These are phyloP conservation scores for Callipepla squamata DNA, from an alignment of 2,113 vertebrate species.

Conservation along the genomic window DNA sequence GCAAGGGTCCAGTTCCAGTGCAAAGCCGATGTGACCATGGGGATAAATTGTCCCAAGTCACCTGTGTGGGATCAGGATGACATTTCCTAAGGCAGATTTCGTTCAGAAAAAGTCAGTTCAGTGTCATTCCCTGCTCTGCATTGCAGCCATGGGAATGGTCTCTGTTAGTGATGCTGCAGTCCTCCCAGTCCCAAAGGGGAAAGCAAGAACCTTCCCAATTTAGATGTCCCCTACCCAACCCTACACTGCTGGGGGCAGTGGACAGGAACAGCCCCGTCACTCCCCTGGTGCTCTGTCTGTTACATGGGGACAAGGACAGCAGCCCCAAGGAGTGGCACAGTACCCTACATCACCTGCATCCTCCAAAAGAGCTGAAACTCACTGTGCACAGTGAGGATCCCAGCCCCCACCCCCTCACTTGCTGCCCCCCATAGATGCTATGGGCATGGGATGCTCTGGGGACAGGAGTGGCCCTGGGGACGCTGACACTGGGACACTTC, in stretches of 20 bases:
- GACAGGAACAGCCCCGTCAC: not conserved
- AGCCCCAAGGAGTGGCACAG: not conserved
- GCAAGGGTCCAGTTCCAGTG: not conserved
- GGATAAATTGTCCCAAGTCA: not conserved
- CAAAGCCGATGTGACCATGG: not conserved
- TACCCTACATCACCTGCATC: fast-evolving
- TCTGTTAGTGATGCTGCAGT: not conserved
- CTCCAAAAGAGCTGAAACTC: not conserved
- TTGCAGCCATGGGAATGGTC: not conserved
- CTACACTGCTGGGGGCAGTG: not conserved
- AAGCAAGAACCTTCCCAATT: not conserved
- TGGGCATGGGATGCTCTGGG: fast-evolving
- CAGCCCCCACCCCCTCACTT: not conserved
- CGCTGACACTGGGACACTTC: not conserved
- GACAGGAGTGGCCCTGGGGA: not conserved
- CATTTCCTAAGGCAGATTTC: fast-evolving
- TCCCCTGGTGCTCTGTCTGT: fast-evolving
- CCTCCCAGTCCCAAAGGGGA: not conserved
- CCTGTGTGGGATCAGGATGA: not conserved
- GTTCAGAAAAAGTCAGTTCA: fast-evolving
- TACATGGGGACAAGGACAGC: not conserved
- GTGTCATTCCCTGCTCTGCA: not conserved
- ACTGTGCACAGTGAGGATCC: not conserved
- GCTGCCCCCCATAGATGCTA: not conserved
- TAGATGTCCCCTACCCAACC: not conserved